These are phyloP conservation scores for Eriosoma lanigerum DNA, from an alignment of 1,140 invertebrate genomes.

Conservation along the genomic window DNA sequence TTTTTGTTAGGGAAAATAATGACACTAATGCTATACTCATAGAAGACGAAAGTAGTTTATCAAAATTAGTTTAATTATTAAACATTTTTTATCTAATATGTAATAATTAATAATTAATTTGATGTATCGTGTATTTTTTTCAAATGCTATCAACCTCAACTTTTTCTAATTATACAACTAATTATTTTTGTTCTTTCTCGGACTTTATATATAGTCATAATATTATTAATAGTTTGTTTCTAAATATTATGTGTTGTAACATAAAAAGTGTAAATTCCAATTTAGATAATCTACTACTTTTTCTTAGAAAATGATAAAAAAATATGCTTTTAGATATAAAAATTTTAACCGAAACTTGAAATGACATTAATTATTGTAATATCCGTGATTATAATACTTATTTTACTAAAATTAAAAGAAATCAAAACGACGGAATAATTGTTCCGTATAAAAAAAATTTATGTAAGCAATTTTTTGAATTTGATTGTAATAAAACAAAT, in stretches of 20 bases:
- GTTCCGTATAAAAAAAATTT: too few relatives aligned
- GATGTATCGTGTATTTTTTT: background rate
- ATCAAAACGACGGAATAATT: background rate
- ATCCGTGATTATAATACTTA: too few relatives aligned
- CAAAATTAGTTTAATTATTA: too few relatives aligned
- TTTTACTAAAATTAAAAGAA: background rate
- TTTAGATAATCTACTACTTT: too few relatives aligned
- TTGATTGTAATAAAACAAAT: too few relatives aligned
- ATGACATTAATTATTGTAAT: too few relatives aligned
- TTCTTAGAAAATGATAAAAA: background rate
- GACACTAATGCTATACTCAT: background rate
- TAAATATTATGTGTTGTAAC: background rate
- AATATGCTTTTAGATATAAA: background rate
- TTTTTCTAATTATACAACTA: slow-evolving; percentile 10
- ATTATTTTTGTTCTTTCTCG: slow-evolving; percentile 1
- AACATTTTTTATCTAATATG: too few relatives aligned
- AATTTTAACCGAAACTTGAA: slow-evolving; percentile 2
- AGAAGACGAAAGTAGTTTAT: background rate
- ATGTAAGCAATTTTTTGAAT: background rate
- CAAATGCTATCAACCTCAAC: background rate
- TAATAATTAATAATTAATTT: background rate
- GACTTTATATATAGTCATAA: background rate
- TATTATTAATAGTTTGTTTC: too few relatives aligned
- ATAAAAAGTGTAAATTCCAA: too few relatives aligned
- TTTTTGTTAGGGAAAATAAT: background rate